Conservation (phyloP, 2,797 vertebrate genomes). For the Emys orbicularis region DNA sequence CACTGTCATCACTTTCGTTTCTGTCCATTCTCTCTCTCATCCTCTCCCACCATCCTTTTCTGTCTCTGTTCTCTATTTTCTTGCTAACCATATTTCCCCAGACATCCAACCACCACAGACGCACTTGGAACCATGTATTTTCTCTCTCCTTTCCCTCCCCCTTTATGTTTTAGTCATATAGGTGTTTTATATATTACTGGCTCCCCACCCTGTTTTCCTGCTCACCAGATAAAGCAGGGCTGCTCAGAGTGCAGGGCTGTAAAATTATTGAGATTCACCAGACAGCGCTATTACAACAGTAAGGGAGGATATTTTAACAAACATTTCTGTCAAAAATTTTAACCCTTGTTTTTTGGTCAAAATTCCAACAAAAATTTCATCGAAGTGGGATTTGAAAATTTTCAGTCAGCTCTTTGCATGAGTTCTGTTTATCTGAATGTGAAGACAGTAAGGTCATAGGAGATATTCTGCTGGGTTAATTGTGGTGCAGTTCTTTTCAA, state of each 20-base stretch:
- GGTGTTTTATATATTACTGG: not conserved
- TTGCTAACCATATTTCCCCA: not conserved
- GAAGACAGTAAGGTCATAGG: not conserved
- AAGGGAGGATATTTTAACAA: not conserved
- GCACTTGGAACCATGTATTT: accelerated
- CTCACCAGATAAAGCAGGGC: not conserved
- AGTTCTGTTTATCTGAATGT: not conserved
- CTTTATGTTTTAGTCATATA: not conserved
- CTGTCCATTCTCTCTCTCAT: not conserved
- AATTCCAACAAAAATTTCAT: not conserved
- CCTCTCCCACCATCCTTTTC: not conserved
- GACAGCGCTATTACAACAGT: not conserved
- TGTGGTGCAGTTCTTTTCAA: not conserved
- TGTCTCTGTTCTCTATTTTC: not conserved
- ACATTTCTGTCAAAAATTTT: not conserved
- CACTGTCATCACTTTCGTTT: not conserved
- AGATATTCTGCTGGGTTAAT: not conserved
- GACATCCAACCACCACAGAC: not conserved
- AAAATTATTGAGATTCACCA: not conserved
- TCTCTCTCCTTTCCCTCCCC: not conserved
- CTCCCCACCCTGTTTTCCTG: not conserved
- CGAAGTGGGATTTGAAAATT: not conserved
- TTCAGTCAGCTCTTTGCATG: not conserved
- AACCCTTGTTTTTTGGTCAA: not conserved
- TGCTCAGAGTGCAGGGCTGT: not conserved